These are phyloP conservation scores for Charadrius vociferus DNA, from an alignment of 2,113 vertebrate genomes.

Conservation along the genomic window DNA sequence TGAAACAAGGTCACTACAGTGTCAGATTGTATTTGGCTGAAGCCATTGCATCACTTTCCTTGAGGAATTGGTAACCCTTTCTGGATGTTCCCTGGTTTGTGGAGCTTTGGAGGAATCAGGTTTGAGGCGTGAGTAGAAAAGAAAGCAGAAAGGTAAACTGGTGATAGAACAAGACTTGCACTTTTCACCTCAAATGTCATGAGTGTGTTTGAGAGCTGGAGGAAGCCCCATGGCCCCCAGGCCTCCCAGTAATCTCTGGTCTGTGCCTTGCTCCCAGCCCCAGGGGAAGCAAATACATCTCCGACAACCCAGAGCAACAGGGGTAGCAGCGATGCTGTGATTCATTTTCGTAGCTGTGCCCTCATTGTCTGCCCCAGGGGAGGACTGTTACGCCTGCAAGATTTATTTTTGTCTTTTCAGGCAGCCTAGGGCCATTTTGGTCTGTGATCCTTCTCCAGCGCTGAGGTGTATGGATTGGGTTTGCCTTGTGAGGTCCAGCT, in stretches of 20 bases:
- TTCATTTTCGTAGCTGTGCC: no score
- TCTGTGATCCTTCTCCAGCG: not conserved
- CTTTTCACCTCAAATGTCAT: not conserved
- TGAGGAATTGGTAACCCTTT: not conserved
- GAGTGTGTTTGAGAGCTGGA: not conserved
- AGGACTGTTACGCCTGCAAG: no score
- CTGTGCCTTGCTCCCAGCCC: not conserved
- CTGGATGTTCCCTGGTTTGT: not conserved
- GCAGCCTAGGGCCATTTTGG: no score
- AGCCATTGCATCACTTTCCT: accelerated
- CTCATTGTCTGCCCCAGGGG: no score
- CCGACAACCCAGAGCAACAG: no score
- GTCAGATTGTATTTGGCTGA: not conserved
- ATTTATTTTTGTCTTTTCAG: no score
- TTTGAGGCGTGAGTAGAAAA: not conserved
- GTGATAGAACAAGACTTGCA: not conserved
- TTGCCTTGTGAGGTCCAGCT: not conserved
- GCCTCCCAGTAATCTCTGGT: not conserved
- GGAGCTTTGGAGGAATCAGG: not conserved
- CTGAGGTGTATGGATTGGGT: not conserved
- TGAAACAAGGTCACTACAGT: not conserved
- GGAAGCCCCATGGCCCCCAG: not conserved
- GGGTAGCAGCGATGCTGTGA: no score
- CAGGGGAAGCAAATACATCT: not conserved
- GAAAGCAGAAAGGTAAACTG: not conserved